Base-by-base conservation (phyloP, 2,113 vertebrate species). In the Ranitomeya variabilis region DNA sequence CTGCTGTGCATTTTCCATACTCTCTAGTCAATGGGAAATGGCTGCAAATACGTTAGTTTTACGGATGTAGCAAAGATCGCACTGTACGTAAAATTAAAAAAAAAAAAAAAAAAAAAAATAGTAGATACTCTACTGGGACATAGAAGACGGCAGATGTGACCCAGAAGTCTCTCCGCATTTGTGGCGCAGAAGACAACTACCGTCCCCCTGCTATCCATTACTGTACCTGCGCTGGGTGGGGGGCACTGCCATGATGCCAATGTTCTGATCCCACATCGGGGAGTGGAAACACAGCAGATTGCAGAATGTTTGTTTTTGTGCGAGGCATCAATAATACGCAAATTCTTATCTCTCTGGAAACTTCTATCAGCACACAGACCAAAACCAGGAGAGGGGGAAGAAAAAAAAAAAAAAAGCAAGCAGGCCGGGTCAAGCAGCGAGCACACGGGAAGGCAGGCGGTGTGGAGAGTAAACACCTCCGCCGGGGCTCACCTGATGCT, bases 281-380 rank as follows among this genome's bases (percentile, higher is more conserved):
- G 37, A 45, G 78, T 80, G 79, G 79, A 80, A 80, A 80, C 79
- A 81, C 45, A 9, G 82, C 82, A 84, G 82, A 84, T 84, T 84
- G 82, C 82, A 84, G 82, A 81, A 62, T 84, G 82, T 85, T 85
- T 85, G 71, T 59, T 85, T 31, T 71, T 73, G 78, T 51, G 64
- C 3, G 64, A 66, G 60, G 78, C 66, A 81, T 71, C 19, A 76
- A 87, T 76, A 83, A 83, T 83, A 81, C 55, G 87, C 74, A 77
- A 64, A 60, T 66, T n/a, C 69, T 83, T 88, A 88, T 88, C 87
- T 88, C 51, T n/a, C 54, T 88, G 86, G 86, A 88, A 71, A 74
- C 67, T 83, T 80, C 79, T 69, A 74, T 71, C 37, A 76, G 69
- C 55, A 83, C 55, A 54, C 67, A 69, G 66, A 83, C 55, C 60